phyloP scores from a whole-genome alignment of 2,113 vertebrate genomes.

The Otocyon megalotis region DNA sequence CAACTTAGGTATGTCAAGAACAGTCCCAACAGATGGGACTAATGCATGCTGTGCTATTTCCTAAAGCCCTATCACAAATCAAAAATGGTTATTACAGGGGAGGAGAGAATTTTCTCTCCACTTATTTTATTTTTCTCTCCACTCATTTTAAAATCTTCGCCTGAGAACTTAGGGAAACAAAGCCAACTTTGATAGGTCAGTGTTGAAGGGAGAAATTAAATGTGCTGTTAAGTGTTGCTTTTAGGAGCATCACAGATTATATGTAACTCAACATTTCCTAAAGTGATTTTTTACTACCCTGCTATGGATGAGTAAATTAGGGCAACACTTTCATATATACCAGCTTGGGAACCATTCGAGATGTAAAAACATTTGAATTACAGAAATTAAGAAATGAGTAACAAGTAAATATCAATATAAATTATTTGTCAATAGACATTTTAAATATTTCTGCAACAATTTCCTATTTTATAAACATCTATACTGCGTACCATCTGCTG shows the following conservation, averaged over 20 bases:
- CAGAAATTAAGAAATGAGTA: slow-evolving; percentile 66
- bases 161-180: slow-evolving; percentile 54
- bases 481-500: slow-evolving; percentile 85
- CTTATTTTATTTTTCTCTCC: slow-evolving; percentile 23
- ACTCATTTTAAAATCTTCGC: slow-evolving; percentile 56
- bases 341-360: background rate
- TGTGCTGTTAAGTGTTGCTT: background rate
- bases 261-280: slow-evolving; percentile 16
- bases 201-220: slow-evolving; percentile 70
- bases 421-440: slow-evolving; percentile 76
- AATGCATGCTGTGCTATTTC: slow-evolving; percentile 69
- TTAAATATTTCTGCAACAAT: slow-evolving; percentile 63
- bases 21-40: slow-evolving; percentile 63
- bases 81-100: slow-evolving; percentile 58
- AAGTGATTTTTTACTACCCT: background rate
- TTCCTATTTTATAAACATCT: slow-evolving; percentile 84
- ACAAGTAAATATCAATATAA: slow-evolving; percentile 63
- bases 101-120: slow-evolving; percentile 22
- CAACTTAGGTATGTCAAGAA: fast-evolving
- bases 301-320: background rate
- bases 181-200: slow-evolving; percentile 64
- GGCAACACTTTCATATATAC: slow-evolving; percentile 13
- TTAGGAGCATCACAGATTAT: background rate
- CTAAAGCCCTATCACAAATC: slow-evolving; percentile 65
- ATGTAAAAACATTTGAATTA: background rate